Percentiles rank a stretch among this genome's conserved stretches.
phyloP scores from a whole-genome alignment of 1,140 invertebrate species.

The Calycopis cecrops region DNA sequence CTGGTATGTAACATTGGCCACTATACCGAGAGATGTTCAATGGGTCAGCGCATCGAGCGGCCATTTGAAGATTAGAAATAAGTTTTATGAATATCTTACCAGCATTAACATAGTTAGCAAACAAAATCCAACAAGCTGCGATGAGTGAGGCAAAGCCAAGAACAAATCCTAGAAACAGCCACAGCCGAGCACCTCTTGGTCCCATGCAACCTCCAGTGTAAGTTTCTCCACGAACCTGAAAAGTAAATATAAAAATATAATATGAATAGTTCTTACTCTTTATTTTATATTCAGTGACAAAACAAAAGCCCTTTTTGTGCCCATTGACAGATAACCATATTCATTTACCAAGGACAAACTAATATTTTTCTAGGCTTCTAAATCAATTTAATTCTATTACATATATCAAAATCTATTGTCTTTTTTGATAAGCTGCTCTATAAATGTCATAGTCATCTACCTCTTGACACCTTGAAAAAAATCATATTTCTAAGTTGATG shows the following conservation, averaged over 20 bases:
- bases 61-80: too few relatives aligned
- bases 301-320: neutral
- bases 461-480: too few relatives aligned
- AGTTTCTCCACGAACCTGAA: constrained; percentile 85
- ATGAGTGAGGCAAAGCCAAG: constrained; percentile 97
- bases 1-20: too few relatives aligned
- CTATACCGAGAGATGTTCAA: too few relatives aligned
- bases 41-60: too few relatives aligned
- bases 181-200: constrained; percentile 91
- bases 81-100: constrained; percentile 30
- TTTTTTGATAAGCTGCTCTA: too few relatives aligned
- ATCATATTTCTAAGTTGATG: too few relatives aligned
- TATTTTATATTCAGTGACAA: too few relatives aligned
- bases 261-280: neutral
- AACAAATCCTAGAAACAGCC: constrained; percentile 97
- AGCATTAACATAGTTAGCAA: constrained; percentile 82
- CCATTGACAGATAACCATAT: neutral
- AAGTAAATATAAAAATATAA: constrained; percentile 14
- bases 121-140: constrained; percentile 96
- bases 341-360: neutral
- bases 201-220: constrained; percentile 93
- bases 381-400: neutral
- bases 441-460: too few relatives aligned
- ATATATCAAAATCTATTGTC: too few relatives aligned
- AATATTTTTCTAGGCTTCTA: neutral